These are phyloP conservation scores for Gnathonemus longibarbis DNA, from an alignment of 2,113 vertebrate species.

Conservation along the genomic window DNA sequence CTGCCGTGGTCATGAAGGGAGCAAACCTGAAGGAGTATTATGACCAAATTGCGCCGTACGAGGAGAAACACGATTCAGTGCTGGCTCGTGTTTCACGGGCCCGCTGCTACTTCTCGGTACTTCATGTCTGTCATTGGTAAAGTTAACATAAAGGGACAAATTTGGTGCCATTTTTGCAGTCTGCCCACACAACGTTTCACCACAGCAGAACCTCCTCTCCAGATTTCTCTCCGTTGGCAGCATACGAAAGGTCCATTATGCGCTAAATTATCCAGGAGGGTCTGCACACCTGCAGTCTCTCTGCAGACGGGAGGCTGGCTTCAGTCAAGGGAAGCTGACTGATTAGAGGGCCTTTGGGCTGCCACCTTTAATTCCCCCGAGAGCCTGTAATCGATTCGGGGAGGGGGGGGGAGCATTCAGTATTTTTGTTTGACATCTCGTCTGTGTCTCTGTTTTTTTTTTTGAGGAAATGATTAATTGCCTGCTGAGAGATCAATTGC, in stretches of 20 bases:
- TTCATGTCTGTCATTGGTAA: background rate
- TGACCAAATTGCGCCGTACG: background rate
- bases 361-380: background rate
- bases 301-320: background rate
- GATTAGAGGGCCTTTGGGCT: no score
- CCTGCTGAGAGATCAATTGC: background rate
- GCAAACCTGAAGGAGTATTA: background rate
- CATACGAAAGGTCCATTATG: background rate
- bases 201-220: background rate
- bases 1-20: background rate
- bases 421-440: background rate
- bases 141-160: background rate
- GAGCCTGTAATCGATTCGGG: background rate
- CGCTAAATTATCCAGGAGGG: background rate
- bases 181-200: background rate
- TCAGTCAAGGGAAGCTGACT: background rate
- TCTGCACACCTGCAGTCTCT: background rate
- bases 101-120: background rate
- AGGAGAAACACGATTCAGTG: background rate
- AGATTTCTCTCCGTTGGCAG: background rate
- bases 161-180: background rate
- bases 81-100: background rate
- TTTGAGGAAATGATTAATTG: background rate
- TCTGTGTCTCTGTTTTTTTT: background rate
- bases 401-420: background rate